Base-by-base conservation (phyloP, 2,113 vertebrate species). In the Xenopus borealis region DNA sequence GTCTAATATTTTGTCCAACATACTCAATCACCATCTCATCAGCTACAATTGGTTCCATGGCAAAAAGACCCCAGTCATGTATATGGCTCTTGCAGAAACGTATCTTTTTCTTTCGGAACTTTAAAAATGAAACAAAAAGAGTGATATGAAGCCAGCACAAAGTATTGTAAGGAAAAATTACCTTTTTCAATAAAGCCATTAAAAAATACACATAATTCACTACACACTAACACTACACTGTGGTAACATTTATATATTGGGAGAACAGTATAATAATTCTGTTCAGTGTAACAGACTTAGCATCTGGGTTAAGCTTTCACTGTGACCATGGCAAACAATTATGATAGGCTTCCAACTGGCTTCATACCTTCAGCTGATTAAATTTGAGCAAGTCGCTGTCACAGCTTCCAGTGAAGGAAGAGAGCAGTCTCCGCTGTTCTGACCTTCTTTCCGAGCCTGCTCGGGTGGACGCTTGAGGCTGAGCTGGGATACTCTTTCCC, bases 21-120 rank as follows among this genome's bases (percentile, higher is more conserved):
- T 99, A 99, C 68, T 99, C 97, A 0, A 99, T 99, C 75, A 99
- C 97, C 97, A 99, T 99, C 84, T 99, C 97, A 10, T 99, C 97
- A 0, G 97, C 97, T 7, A 97, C 96, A 0, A 99, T 99, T 62
- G 97, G 97, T 83, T 99, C 97, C 95, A 95, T 88, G 4, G 97
- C 97, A 0, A 99, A 99, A 83, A 99, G 91, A 72, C 97, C 97
- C 97, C 97, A 99, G 89, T 99, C 97, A 0, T 99, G 97, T 83
- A 99, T 99, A 92, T 94, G 91, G 50, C 96, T 98, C 88, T 92
- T 97, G 78, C 95, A 97, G 92, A 99, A 99, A 52, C 96, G 86
- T 80, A 99, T 93, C 81, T 96, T 99, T 78, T 99, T 99, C 91
- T 97, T 99, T 66, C 97, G 97, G 88, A 99, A 99, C 97, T 99